Evolutionary conservation across 1,140 invertebrate species (phyloP), one percentile per base, ranked within the genome.

Genomic region (Pachyrhynchus sulphureomaculatus): DNA sequence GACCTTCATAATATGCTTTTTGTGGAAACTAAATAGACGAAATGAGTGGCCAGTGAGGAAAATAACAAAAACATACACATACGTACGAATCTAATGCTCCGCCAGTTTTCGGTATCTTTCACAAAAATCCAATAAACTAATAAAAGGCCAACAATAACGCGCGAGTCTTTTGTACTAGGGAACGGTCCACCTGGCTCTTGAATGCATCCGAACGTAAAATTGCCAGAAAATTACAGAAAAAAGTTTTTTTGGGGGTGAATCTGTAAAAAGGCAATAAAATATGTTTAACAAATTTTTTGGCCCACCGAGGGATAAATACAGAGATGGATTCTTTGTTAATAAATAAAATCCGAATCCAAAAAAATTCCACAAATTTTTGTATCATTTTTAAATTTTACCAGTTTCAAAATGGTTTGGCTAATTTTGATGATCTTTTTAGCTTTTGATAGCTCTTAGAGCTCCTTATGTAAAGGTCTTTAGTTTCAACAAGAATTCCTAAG

Each of bases 1-100:
- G 32, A 53, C 57, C 57, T 65, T 47, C 29, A 65, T 67, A 67
- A 67, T 67, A 49, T 51, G 66, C 53, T 68, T 68, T 67, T 65
- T 67, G 64, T 66, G 59, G 66, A 66, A 60, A 68, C 64, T 68
- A 66, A 68, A 66, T 68, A 66, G 60, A 64, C 21, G 42, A 66
- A 61, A 59, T 55, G 65, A 66, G 60, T 63, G 65, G 60, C 61
- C 49, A 45, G 48, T 32, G 18, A 63, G 56, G 32, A 51, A 62
- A 55, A 33, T 26, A 49, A 67, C 51, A 45, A 61, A 53, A 61
- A 60, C 24, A 61, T 32, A 32, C 59, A 53, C 3, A 47, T 44
- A 17, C 51, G 6, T 13, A 5, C 1, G 33, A 44, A 17, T 24
- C 49, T 54, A 54, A 62, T 37, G 59, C 59, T 45, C 47, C 41